phyloP scores from a whole-genome alignment of 2,888 invertebrate species.

The Conchocele bisecta region DNA sequence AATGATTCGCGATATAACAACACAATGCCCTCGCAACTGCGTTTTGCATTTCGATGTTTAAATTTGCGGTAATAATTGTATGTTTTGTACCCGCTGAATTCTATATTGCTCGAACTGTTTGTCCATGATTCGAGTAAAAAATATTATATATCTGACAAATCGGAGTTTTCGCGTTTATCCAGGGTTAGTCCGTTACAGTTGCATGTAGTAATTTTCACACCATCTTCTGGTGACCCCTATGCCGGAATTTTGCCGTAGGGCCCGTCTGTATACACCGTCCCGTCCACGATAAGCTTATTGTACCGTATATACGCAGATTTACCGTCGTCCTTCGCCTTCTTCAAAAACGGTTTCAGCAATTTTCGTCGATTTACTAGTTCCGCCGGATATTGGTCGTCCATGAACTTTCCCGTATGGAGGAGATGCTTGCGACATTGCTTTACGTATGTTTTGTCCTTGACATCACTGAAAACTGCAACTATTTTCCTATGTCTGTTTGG shows the following conservation, averaged over 20 bases:
- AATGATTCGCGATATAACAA: neutral
- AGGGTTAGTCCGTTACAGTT: constrained; percentile 12
- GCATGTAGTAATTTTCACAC: constrained; percentile 14
- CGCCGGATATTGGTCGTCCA: constrained; percentile 21
- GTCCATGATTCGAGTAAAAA: constrained; percentile 1
- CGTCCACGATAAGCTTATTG: constrained; percentile 19
- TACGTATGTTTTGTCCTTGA: constrained; percentile 7
- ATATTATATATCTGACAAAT: neutral
- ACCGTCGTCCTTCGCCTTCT: constrained; percentile 3
- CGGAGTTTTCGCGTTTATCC: neutral
- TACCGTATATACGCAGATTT: constrained; percentile 19
- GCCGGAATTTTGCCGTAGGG: constrained; percentile 15
- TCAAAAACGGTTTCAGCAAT: constrained; percentile 1
- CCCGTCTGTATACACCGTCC: constrained; percentile 11
- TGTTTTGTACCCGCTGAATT: neutral
- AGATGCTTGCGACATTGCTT: neutral
- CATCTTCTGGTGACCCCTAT: constrained; percentile 6
- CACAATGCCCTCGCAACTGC: neutral
- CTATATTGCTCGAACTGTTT: neutral
- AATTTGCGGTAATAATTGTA: constrained; percentile 1
- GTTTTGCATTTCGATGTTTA: neutral
- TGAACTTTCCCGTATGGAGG: neutral
- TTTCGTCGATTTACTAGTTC: constrained; percentile 5
- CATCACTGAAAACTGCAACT: constrained; percentile 5
- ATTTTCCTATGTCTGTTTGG: no score